Base-by-base conservation (phyloP, 1,140 invertebrate species). In the Sycophaga agraensis region DNA sequence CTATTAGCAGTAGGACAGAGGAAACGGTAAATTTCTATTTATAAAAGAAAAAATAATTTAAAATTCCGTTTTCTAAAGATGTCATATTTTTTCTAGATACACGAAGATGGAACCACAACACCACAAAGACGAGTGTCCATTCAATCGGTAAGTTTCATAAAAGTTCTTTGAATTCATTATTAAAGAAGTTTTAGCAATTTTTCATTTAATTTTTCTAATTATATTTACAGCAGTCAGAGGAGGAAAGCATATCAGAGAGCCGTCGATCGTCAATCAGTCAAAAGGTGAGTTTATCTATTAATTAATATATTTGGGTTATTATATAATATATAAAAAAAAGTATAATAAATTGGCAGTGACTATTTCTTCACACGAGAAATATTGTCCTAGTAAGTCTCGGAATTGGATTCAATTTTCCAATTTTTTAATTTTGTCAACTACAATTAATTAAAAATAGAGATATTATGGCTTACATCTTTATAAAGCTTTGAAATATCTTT, bases 181-280 rank as follows among this genome's bases (percentile, higher is more conserved):
- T 11, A 17, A 37, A 21, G 0, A 45, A 14, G 31, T 37, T n/a
- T n/a, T n/a, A n/a, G n/a, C n/a, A n/a, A 24, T 50, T 59, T 43
- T 62, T 34, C 24, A 55, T 24, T 59, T 24, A 48, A 60, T 37
- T 43, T 22, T 62, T 39, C 28, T 49, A 2, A 26, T 43, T n/a
- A n/a, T n/a, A 2, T 31, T 63, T 35, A 22, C 21, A 61, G 60
- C n/a, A 7, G 75, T 59, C 71, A 16, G 78, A 82, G 63, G 84
- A 87, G 66, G 86, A 88, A 77, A 76, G 77, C 16, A 85, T 79
- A 42, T 77, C 81, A 39, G 86, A 88, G 66, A 87, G 86, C 63
- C 78, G 86, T 54, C 81, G 84, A 37, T 84, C 86, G 54, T 88
- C 87, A n/a, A 70, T 86, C 2, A 63, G 60, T 9, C 53, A 50